Conservation (phyloP, 2,797 vertebrate genomes). For the Scyliorhinus canicula region DNA sequence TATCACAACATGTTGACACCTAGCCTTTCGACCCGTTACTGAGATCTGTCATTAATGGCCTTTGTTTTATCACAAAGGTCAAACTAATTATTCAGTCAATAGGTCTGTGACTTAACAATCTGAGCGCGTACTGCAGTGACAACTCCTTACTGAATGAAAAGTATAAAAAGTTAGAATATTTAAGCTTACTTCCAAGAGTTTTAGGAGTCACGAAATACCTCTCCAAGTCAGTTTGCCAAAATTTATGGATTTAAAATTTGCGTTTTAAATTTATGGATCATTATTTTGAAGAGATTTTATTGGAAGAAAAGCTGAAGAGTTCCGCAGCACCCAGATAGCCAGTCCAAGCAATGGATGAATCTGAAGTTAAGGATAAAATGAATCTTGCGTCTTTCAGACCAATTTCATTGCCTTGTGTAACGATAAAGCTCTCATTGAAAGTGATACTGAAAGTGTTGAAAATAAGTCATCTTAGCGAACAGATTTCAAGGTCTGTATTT, state of each 20-base stretch:
- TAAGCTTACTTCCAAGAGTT: neutral
- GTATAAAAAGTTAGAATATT: neutral
- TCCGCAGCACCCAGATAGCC: neutral
- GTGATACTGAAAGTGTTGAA: neutral
- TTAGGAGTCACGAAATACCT: neutral
- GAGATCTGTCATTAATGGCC: neutral
- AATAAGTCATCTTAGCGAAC: neutral
- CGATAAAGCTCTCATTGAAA: neutral
- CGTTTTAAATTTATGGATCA: neutral
- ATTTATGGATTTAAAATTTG: no score
- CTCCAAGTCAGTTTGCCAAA: neutral
- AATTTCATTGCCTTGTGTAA: neutral
- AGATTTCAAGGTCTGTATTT: neutral
- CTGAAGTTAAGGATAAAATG: neutral
- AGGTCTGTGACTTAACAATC: neutral
- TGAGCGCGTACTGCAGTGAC: neutral
- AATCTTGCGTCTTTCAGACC: neutral
- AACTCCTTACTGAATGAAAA: neutral
- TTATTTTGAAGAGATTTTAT: slow-evolving; percentile 15
- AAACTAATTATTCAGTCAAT: slow-evolving; percentile 15
- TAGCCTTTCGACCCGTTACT: neutral
- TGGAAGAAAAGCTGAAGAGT: neutral
- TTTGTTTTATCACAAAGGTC: slow-evolving; percentile 31
- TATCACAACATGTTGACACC: neutral
- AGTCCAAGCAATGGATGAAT: neutral